Percentiles rank a stretch among this genome's conserved stretches.
These are phyloP conservation scores for Blastobasis lacticolella DNA, from an alignment of 2,888 invertebrate species.

Conservation along the genomic window DNA sequence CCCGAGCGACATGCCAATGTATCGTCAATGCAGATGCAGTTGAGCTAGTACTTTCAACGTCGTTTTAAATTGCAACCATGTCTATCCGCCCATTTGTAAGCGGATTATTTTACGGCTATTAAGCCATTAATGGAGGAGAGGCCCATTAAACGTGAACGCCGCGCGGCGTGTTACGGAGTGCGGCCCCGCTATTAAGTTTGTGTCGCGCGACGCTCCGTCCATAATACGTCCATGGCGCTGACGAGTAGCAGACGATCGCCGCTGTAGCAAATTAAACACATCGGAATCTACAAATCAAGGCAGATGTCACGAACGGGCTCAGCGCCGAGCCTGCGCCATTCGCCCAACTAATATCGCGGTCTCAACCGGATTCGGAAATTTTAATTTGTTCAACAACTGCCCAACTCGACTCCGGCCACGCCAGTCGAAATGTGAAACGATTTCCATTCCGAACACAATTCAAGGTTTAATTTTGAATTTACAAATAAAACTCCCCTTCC, in stretches of 20 bases:
- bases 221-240: slow-evolving; percentile 3
- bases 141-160: too few species aligned
- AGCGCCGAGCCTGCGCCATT: background rate
- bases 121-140: background rate
- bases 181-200: slow-evolving; percentile 2
- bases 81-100: background rate
- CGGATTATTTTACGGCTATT: slow-evolving; percentile 1
- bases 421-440: too few species aligned
- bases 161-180: too few species aligned
- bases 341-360: background rate
- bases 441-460: too few species aligned
- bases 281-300: slow-evolving; percentile 34
- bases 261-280: slow-evolving; percentile 25
- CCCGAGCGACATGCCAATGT: too few species aligned
- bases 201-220: background rate
- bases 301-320: slow-evolving; percentile 35
- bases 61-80: too few species aligned
- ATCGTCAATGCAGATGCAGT: too few species aligned
- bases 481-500: too few species aligned
- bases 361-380: background rate
- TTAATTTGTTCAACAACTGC: background rate
- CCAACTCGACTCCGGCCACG: background rate
- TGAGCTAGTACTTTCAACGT: too few species aligned
- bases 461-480: too few species aligned
- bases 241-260: slow-evolving; percentile 7